Conservation (phyloP, 1,140 invertebrate species). For the Drosophila parvula region DNA sequence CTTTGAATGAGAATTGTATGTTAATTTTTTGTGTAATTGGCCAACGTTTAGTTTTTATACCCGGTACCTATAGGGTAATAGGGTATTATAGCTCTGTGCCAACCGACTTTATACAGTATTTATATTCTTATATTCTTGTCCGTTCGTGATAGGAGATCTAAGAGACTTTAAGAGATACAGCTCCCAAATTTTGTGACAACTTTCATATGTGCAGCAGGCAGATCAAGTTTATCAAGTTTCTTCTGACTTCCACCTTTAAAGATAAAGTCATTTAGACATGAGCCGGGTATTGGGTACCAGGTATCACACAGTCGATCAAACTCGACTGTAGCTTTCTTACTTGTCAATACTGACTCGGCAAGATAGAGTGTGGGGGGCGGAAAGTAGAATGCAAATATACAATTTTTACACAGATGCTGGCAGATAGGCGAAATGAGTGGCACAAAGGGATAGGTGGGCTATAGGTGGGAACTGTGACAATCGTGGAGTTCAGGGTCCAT, state of each 20-base stretch:
- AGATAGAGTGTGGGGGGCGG: constrained; percentile 1
- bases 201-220: too few species aligned
- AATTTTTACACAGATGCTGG: not conserved
- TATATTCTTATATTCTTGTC: too few species aligned
- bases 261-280: too few species aligned
- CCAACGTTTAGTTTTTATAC: constrained; percentile 61
- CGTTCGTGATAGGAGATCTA: too few species aligned
- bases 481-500: constrained; percentile 29
- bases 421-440: not conserved
- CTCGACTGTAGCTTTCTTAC: constrained; percentile 18
- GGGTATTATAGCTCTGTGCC: too few species aligned
- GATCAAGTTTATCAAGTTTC: too few species aligned
- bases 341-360: constrained; percentile 54
- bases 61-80: too few species aligned
- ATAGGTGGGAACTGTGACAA: constrained; percentile 24
- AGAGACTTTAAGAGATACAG: not conserved
- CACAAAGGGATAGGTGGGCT: constrained; percentile 1
- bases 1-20: constrained; percentile 52
- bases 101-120: too few species aligned
- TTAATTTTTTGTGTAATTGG: constrained; percentile 66
- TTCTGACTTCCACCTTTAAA: too few species aligned
- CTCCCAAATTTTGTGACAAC: too few species aligned
- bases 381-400: constrained; percentile 25
- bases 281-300: too few species aligned
- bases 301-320: constrained; percentile 9